Conservation (phyloP, 2,113 vertebrate species). For the Barnardius zonarius region DNA sequence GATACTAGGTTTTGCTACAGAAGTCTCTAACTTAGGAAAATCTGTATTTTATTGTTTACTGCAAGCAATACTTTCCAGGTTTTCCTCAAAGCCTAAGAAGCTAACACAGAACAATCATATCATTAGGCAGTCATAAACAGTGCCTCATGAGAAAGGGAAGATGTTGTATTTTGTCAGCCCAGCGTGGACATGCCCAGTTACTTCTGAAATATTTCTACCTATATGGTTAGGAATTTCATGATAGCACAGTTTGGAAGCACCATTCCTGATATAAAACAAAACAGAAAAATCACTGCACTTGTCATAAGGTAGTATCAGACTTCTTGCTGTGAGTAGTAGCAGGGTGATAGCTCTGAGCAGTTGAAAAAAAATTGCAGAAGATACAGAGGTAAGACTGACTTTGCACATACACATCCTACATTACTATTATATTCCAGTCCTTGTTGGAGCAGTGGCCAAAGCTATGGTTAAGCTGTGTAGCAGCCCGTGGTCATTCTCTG, state of each 20-base stretch:
- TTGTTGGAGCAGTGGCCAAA: not conserved
- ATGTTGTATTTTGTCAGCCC: not conserved
- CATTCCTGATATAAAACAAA: not conserved
- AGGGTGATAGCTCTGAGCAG: not conserved
- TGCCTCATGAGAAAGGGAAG: not conserved
- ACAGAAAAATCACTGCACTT: not conserved
- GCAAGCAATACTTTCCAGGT: not conserved
- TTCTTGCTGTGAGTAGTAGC: not conserved
- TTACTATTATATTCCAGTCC: not conserved
- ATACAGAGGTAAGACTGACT: not conserved
- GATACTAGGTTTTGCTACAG: not conserved
- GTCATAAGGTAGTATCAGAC: not conserved
- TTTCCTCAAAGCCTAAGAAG: not conserved
- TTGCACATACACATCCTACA: not conserved
- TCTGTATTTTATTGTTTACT: not conserved
- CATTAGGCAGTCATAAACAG: not conserved
- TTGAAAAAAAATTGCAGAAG: not conserved
- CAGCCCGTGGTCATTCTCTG: not conserved
- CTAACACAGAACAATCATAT: not conserved
- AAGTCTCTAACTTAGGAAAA: not conserved
- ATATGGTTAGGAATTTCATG: rapidly evolving
- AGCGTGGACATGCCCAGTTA: not conserved
- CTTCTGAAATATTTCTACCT: not conserved
- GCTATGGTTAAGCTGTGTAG: not conserved
- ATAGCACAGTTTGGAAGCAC: not conserved